phyloP scores from a whole-genome alignment of 2,797 vertebrate species.

The Liparis tanakae region DNA sequence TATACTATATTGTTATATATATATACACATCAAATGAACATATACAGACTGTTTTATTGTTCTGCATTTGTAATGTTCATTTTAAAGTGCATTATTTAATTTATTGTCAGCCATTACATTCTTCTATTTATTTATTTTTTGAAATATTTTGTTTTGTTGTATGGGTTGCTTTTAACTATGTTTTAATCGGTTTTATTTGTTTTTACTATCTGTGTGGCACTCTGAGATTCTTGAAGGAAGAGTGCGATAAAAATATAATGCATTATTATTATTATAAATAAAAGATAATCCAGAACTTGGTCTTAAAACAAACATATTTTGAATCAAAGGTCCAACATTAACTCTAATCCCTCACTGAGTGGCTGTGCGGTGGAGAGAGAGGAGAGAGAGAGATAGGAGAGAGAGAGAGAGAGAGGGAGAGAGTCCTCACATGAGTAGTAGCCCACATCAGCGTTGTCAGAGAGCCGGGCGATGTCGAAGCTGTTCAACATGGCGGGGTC shows the following conservation, averaged over 20 bases:
- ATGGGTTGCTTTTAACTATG: too few relatives aligned
- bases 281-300: not conserved
- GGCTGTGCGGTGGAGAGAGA: not conserved
- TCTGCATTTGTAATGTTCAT: not conserved
- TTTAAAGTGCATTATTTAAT: not conserved
- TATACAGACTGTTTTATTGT: not conserved
- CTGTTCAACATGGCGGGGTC: slow-evolving; percentile 81
- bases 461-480: slow-evolving; percentile 81
- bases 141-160: too few relatives aligned
- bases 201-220: too few relatives aligned
- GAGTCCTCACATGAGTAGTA: slow-evolving; percentile 84
- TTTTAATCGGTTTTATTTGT: too few relatives aligned
- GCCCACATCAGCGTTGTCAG: slow-evolving; percentile 80
- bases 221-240: too few relatives aligned
- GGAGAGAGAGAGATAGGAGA: too few relatives aligned
- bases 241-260: too few relatives aligned
- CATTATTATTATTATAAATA: too few relatives aligned
- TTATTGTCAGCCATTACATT: too few relatives aligned
- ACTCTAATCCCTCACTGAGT: not conserved
- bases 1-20: not conserved
- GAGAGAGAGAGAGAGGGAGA: too few relatives aligned
- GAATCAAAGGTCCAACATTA: not conserved
- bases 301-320: not conserved
- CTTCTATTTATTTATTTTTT: too few relatives aligned
- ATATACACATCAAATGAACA: not conserved